Evolutionary conservation across 2,113 vertebrate species (phyloP), one percentile per base, ranked within the genome.

Genomic region (Scartelaos histophorus): DNA sequence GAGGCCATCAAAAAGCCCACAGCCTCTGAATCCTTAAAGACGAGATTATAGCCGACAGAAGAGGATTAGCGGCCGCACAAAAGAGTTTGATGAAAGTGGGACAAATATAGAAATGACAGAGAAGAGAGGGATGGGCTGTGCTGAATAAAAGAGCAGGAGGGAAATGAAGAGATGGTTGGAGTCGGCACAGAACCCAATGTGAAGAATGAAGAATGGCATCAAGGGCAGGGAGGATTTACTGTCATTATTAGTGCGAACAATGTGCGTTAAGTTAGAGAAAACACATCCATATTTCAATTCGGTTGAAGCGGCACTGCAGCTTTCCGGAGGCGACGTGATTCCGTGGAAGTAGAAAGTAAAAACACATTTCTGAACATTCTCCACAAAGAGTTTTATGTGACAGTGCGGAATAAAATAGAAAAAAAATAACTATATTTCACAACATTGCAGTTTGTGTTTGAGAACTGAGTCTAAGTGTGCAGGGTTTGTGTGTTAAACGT

Each of bases 191-290:
- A 0, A 60, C 10, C 64, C 46, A 46, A 35, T 66, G 65, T 1
- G 57, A 53, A n/a, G 69, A 82, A 76, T 1, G 57, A 53, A n/a
- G 69, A 82, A 76, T 64, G 34, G 29, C 67, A 82, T 70, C 67
- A 85, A 87, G 74, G 75, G 70, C 82, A 79, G 34, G 62, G 78
- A 80, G 80, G 87, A 86, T 85, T 87, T 72, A 77, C 45, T 64
- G 19, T n/a, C 35, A 69, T 38, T 49, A 17, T 56, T 45, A 58
- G 43, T 25, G 68, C 58, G 71, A 1, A 65, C 49, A 15, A 69
- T 46, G n/a, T 49, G 73, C 19, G 70, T 58, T 69, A 66, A 62
- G 70, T 22, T 12, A 21, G 54, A 22, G 54, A 57, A 24, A 57
- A 24, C 54, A 22, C 0, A 11, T 24, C 11, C n/a, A 22, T 57